Conservation (phyloP, 2,113 vertebrate species). For the Isurus oxyrinchus region DNA sequence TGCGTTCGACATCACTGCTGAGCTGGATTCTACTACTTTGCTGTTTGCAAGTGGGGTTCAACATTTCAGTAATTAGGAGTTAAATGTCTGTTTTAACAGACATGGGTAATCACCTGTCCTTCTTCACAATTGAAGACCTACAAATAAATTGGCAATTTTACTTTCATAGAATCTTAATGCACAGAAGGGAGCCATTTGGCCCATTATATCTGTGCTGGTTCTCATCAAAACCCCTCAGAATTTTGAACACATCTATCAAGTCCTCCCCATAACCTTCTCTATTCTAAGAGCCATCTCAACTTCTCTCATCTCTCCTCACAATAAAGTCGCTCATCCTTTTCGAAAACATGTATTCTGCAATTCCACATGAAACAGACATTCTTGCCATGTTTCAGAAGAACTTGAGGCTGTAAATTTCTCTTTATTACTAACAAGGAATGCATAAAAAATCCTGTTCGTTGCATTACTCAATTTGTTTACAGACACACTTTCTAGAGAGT, state of each 20-base stretch:
- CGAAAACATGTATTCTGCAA: not conserved
- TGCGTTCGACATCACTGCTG: not conserved
- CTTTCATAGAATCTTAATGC: not conserved
- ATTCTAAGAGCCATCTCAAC: not conserved
- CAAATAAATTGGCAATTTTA: not conserved
- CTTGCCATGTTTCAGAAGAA: not conserved
- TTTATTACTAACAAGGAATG: not conserved
- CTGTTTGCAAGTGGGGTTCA: not conserved
- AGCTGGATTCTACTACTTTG: not conserved
- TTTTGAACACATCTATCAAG: not conserved
- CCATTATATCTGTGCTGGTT: not conserved
- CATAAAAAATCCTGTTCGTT: not conserved
- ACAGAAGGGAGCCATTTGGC: not conserved
- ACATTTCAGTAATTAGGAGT: not conserved
- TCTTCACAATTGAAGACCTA: not conserved
- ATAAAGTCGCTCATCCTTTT: too few relatives aligned
- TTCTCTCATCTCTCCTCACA: not conserved
- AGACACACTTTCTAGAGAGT: not conserved
- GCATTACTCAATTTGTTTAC: not conserved
- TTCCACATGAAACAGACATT: too few relatives aligned
- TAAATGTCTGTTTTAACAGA: not conserved
- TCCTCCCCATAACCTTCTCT: not conserved
- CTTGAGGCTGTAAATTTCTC: not conserved
- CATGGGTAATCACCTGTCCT: not conserved
- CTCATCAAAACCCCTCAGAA: not conserved